Percentiles rank a stretch among this genome's conserved stretches.
Evolutionary conservation across 1,140 invertebrate species (phyloP).

Genomic region (Anoplolepis gracilipes): DNA sequence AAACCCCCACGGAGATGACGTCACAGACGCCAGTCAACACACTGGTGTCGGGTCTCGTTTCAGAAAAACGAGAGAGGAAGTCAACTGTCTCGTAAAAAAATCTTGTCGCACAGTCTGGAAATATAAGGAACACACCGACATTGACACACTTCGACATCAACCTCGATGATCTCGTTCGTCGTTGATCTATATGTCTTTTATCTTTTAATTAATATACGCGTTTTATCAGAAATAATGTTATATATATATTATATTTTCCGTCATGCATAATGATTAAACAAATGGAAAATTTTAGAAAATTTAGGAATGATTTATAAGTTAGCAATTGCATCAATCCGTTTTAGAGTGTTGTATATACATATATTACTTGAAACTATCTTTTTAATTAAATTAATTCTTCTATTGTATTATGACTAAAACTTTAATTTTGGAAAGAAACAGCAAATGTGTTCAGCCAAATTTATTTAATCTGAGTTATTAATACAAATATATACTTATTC

Average conservation of each 20-base stretch:
- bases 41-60: conserved; percentile 41
- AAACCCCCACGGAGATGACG: conserved; percentile 71
- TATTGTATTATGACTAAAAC: too few relatives aligned
- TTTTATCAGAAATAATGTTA: neutral
- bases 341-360: too few relatives aligned
- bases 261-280: neutral
- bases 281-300: neutral
- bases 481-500: too few relatives aligned
- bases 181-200: neutral
- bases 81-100: conserved; percentile 41
- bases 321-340: neutral
- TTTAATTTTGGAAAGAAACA: too few relatives aligned
- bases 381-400: too few relatives aligned
- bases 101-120: conserved; percentile 51
- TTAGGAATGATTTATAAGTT: neutral
- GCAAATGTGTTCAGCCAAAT: too few relatives aligned
- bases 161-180: conserved; percentile 48
- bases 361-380: too few relatives aligned
- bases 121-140: conserved; percentile 63
- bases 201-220: neutral
- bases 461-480: too few relatives aligned
- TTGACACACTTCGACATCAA: conserved; percentile 76
- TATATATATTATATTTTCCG: neutral
- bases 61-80: conserved; percentile 41
- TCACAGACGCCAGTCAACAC: conserved; percentile 71